Percentiles rank a stretch among this genome's conserved stretches.
Evolutionary conservation across 1,140 invertebrate species (phyloP).

Genomic region (Drosophila gunungcola): DNA sequence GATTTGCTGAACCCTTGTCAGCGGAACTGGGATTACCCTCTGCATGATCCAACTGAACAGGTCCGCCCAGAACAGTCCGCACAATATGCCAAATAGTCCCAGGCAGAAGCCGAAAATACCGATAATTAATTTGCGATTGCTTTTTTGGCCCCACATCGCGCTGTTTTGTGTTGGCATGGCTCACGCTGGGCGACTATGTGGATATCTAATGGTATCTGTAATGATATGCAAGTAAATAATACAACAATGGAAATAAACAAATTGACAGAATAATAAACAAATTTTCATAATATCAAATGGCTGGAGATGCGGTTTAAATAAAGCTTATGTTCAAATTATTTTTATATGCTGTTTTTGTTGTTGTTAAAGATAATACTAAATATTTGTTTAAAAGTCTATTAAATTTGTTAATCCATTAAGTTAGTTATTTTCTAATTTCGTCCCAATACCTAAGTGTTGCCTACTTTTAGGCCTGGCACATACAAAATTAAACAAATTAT

Average conservation of each 20-base stretch:
- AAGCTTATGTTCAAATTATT: no score
- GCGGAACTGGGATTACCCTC: slow-evolving; percentile 60
- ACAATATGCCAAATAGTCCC: slow-evolving; percentile 72
- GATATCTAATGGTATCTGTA: slow-evolving; percentile 34
- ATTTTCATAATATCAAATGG: background rate
- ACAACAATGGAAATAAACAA: background rate
- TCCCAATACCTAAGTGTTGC: background rate
- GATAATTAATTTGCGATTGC: slow-evolving; percentile 69
- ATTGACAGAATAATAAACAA: background rate
- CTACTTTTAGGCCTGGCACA: slow-evolving; percentile 3
- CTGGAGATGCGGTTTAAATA: no score
- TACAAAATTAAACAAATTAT: background rate
- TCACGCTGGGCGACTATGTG: slow-evolving; percentile 20
- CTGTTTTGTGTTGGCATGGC: slow-evolving; percentile 64
- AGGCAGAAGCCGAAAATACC: slow-evolving; percentile 73
- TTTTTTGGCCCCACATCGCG: slow-evolving; percentile 60
- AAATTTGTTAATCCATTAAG: no score
- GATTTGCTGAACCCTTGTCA: background rate
- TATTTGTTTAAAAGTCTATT: background rate
- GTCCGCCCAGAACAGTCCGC: slow-evolving; percentile 81
- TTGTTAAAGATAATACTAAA: background rate
- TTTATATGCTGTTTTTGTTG: no score
- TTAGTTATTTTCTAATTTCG: no score
- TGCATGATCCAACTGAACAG: slow-evolving; percentile 80
- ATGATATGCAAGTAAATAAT: slow-evolving; percentile 44